Base-by-base conservation (phyloP, 2,888 invertebrate species). In the Caradrina clavipalpis region DNA sequence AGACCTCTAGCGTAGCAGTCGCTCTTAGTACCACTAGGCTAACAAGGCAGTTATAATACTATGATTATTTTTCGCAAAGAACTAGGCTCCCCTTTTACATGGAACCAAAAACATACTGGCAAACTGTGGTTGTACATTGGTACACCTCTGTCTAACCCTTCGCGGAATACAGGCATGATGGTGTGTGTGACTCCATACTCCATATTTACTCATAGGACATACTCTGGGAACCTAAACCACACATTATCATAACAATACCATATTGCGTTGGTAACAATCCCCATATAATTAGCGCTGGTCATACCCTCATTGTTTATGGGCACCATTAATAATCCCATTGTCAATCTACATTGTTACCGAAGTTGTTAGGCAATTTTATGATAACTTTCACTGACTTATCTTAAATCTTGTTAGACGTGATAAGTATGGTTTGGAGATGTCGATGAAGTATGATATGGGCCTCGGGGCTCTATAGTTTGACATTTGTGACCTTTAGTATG, bases 271-370 rank as follows among this genome's bases (percentile, higher is more conserved):
- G 42, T 60, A 51, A 62, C 62, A 58, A 35, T 1, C 15, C 35
- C 35, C 35, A 8, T 35, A 51, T 72, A 72, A 78, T 81, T 74
- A 70, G 26, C 42, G 17, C 54, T 68, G 56, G 59, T 61, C 59
- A 80, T 83, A 69, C 73, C 78, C 56, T 56, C 59, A 80, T 86
- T 76, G 75, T 84, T 54, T 78, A 54, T 21, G n/a, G 57, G 49
- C 35, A 56, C 62, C 68, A 82, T 82, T 78, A 72, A 73, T 72
- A 72, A 70, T 70, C 31, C 78, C 47, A 84, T 80, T 84, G 82
- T 84, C 74, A 73, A 68, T 77, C 26, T 39, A n/a, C 73, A 64
- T 74, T 77, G 80, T 82, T 55, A 66, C 55, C 60, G 47, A 61
- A 59, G 61, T 54, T 54, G 62, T 68, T 19, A 45, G 26, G 81